Conservation (phyloP, 2,113 vertebrate species). For the Platysteira castanea region DNA sequence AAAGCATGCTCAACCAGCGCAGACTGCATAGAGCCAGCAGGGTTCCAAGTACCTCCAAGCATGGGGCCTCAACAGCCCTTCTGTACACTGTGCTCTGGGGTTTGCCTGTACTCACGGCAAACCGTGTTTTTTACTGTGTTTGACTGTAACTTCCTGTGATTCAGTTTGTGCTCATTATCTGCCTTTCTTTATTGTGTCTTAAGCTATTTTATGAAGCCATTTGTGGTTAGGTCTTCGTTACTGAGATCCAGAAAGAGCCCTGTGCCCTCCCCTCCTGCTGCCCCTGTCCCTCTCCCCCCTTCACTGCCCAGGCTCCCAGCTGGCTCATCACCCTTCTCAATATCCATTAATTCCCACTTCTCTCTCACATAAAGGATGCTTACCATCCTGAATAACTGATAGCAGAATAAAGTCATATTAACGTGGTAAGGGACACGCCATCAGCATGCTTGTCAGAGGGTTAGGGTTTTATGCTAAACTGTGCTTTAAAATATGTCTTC, state of each 20-base stretch:
- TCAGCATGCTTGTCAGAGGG: background rate
- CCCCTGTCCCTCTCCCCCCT: accelerated
- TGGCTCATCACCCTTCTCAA: background rate
- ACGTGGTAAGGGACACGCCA: background rate
- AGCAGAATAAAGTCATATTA: background rate
- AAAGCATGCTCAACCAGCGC: background rate
- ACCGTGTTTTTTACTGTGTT: background rate
- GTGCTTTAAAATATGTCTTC: background rate
- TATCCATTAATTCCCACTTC: background rate
- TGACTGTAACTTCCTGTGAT: background rate
- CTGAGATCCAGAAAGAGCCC: background rate
- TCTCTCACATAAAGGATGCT: background rate
- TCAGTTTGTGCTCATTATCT: background rate
- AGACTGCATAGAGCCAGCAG: background rate
- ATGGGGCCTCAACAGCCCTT: background rate
- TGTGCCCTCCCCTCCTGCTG: accelerated
- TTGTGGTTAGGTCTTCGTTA: background rate
- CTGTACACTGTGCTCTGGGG: accelerated
- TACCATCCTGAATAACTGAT: background rate
- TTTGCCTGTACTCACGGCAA: background rate
- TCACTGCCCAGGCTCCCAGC: background rate
- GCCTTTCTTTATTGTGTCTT: background rate
- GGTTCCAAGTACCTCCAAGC: background rate
- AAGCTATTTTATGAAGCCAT: background rate
- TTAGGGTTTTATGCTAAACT: background rate